Conservation (phyloP, 2,888 invertebrate genomes). For the Norana najaformis region DNA sequence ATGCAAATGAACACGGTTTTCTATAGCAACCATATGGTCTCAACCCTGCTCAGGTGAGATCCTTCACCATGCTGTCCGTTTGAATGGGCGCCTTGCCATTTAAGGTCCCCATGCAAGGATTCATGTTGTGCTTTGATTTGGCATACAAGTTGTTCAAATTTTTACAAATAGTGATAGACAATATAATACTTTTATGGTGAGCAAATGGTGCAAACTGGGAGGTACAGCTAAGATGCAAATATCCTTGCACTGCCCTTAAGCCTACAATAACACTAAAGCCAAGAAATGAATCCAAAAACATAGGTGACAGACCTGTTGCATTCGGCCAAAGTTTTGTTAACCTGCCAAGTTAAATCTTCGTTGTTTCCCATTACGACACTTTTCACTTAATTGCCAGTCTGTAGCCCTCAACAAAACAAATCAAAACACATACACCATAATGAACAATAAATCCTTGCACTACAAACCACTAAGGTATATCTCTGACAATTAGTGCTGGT, state of each 20-base stretch:
- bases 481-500: background rate
- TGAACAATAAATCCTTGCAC: background rate
- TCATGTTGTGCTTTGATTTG: no score
- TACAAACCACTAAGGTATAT: background rate
- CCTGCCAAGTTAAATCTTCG: conserved; percentile 28
- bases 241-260: background rate
- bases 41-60: no score
- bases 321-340: conserved; percentile 26
- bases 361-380: background rate
- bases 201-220: background rate
- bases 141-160: no score
- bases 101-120: no score
- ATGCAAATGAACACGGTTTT: no score
- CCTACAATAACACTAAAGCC: background rate
- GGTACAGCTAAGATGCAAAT: background rate
- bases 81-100: no score
- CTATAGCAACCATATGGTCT: no score
- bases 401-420: background rate
- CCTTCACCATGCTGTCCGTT: no score
- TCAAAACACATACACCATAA: background rate
- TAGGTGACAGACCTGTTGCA: conserved; percentile 20
- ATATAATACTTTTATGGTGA: background rate
- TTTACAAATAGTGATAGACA: no score
- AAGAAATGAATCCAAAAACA: background rate
- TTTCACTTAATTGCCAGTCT: background rate